Base-by-base conservation (phyloP, 2,113 vertebrate genomes). In the Boulengeromyrus knoepffleri region DNA sequence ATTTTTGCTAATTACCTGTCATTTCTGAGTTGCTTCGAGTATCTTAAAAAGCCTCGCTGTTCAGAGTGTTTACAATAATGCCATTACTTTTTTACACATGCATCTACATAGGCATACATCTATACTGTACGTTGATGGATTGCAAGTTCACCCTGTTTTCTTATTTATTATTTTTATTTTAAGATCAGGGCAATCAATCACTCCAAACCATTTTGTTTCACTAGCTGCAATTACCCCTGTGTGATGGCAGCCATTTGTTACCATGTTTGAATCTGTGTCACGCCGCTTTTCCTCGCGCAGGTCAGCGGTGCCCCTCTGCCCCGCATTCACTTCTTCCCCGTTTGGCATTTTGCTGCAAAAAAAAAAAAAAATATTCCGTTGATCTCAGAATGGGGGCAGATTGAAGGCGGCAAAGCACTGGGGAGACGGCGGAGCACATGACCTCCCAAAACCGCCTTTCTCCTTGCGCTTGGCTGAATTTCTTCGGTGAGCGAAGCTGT, bases 151-250 rank as follows among this genome's bases (percentile, higher is more conserved):
- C 91, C 90, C 77, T 92, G 91, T 93, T 92, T 93, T 92, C 94
- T 92, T 39, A 89, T 89, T 6, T 90, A 89, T 93, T 92, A 92
- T 90, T 93, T 93, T 91, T 92, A 91, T 90, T 93, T 89, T 90
- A 85, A 80, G 90, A 90, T 92, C 92, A 80, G 39, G 42, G 90
- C 94, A 92, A 95, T 95, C 93, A 94, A 94, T 94, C 95, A 95
- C 92, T 91, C 91, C 93, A 91, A 92, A 90, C 89, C 92, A 91
- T 92, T 93, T 91, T 93, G 49, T 90, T 88, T 86, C 27, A 86
- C 89, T 88, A 95, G 93, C 93, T 90, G 85, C 89, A 90, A 88
- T 90, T 74, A 80, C 85, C 47, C 52, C 85, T 36, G 58, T 49
- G 62, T 77, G 85, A 90, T 88, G 47, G 47, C 36, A 31, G 66